Evolutionary conservation across 2,888 invertebrate species (phyloP), one percentile per base, ranked within the genome.

Genomic region (Asteroscopus sphinx): DNA sequence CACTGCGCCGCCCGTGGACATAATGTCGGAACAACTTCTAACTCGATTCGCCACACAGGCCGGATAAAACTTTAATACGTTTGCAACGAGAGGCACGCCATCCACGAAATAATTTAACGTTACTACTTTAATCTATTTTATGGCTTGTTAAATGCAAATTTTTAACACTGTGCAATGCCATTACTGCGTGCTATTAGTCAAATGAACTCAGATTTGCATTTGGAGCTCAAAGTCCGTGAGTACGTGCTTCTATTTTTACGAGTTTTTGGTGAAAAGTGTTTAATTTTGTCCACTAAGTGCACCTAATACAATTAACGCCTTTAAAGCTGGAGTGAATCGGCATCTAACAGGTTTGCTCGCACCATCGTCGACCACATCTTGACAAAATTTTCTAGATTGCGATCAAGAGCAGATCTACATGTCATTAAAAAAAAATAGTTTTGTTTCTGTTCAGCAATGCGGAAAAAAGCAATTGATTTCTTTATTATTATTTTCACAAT

Each of bases 11-110:
- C 21, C 21, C 21, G 70, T 66, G 79, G 77, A 80, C 81, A 80
- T 76, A 77, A 79, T 78, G 81, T 76, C 69, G 69, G 59, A 66
- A 62, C 67, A 83, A 82, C 78, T 85, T 72, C 79, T 85, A 85
- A 86, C 83, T 85, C 80, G 75, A 79, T 85, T 76, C 75, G 44
- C 81, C 75, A 73, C 79, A 77, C 77, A 74, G 73, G 62, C 68
- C 60, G 77, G 76, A 77, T 81, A 82, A 83, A 85, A 82, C 71
- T 85, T 83, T 83, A 83, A 82, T 82, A 73, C 74, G 77, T 65
- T 79, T 68, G 66, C 54, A 73, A 72, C 77, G 72, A 72, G 70
- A 64, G 52, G 68, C 67, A 67, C 60, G 66, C 73, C 52, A 65
- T 53, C 59, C 67, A 62, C 75, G 74, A 81, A 78, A 80, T 82